Evolutionary conservation across 2,888 invertebrate genomes (phyloP), one percentile per base, ranked within the genome.

Genomic region (Stenchaetothrips biformis): DNA sequence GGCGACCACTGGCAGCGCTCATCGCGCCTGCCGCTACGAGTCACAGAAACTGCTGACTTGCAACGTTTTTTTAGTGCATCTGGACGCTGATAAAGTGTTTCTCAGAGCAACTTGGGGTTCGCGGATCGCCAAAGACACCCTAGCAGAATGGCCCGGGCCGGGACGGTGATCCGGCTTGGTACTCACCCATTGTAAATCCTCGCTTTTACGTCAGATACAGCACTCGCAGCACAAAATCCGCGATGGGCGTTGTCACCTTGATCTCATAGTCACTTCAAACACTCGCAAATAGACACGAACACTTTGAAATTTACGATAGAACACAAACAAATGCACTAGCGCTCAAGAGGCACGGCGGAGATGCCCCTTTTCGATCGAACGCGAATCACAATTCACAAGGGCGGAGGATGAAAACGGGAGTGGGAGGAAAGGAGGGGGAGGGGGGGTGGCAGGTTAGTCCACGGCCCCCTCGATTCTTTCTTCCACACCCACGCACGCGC

Each of bases 281-380:
- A 21, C 67, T 3, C 8, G 1, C 25, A 74, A 25, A 74, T 25
- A 25, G 11, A 11, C 67, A 8, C 25, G 7, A 74, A 74, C 25
- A 74, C 67, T 74, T 74, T n/a, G 18, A 11, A 74, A 74, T 25
- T 74, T 74, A 21, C 67, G 11, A 25, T 74, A 25, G 25, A 74
- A 74, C 21, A 74, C 67, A 74, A 74, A 74, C 67, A 74, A 74
- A 74, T 25, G 25, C 67, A 25, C 67, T 7, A 74, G 67, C n/a
- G 25, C 67, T 74, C 53, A 25, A 11, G 25, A n/a, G 67, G 25
- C 67, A 74, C 67, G 21, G 67, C 67, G 67, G 67, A 74, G 67
- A 74, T 74, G 67, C 67, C 67, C 67, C 67, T 74, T 74, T 74
- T 74, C 67, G 67, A 74, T 74, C 67, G 67, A 74, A 74, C 67